phyloP scores from a whole-genome alignment of 2,888 invertebrate species.

The Synanthedon formicaeformis region DNA sequence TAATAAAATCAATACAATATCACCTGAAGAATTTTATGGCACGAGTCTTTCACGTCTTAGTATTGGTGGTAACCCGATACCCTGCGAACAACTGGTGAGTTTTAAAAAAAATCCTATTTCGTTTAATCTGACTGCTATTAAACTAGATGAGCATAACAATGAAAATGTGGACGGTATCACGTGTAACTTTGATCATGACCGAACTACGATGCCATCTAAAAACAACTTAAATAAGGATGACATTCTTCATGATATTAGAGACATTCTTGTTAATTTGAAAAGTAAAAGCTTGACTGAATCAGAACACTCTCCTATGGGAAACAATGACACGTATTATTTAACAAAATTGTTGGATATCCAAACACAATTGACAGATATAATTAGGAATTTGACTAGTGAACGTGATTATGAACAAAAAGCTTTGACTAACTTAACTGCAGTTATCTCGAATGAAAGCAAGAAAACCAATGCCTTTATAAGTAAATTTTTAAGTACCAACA shows the following conservation, averaged over 20 bases:
- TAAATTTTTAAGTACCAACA: slow-evolving; percentile 11
- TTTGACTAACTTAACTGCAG: background rate
- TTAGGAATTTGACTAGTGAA: no score
- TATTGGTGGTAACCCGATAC: slow-evolving; percentile 45
- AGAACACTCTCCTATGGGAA: background rate
- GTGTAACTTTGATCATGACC: slow-evolving; percentile 11
- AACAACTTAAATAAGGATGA: slow-evolving; percentile 3
- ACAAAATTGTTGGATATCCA: background rate
- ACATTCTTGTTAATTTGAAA: slow-evolving; percentile 13
- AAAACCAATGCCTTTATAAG: slow-evolving; percentile 14
- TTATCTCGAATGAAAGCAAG: slow-evolving; percentile 4
- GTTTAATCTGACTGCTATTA: slow-evolving; percentile 26
- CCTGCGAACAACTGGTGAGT: slow-evolving; percentile 31
- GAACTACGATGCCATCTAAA: background rate
- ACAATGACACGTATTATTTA: slow-evolving; percentile 4
- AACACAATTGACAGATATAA: no score
- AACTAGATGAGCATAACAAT: slow-evolving; percentile 16
- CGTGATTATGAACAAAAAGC: background rate
- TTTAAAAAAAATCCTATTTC: slow-evolving; percentile 14
- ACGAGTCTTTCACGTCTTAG: slow-evolving; percentile 29
- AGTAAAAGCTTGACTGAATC: background rate
- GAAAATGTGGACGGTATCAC: slow-evolving; percentile 26
- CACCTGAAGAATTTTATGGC: slow-evolving; percentile 26
- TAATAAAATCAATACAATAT: slow-evolving; percentile 31
- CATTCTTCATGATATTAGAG: slow-evolving; percentile 15